Evolutionary conservation across 2,888 invertebrate genomes (phyloP).

Genomic region (Polia nebulosa): DNA sequence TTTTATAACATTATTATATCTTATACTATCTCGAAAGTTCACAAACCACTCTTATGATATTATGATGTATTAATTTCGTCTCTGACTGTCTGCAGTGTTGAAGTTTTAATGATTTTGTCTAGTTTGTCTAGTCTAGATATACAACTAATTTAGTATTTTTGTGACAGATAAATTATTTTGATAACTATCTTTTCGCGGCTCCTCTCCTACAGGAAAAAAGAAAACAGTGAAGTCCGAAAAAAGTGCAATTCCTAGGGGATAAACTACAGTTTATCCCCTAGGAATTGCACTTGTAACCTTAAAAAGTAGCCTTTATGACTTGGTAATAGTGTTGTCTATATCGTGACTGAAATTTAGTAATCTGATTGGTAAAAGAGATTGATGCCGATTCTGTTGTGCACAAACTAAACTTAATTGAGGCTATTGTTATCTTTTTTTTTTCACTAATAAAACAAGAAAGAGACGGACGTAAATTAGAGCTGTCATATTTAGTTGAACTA

Average conservation of each 20-base stretch:
- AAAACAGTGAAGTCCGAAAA: no score
- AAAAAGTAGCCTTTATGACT: no score
- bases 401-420: no score
- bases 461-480: no score
- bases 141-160: slow-evolving; percentile 1
- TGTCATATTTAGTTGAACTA: no score
- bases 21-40: slow-evolving; percentile 35
- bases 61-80: slow-evolving; percentile 22
- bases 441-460: no score
- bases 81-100: slow-evolving; percentile 2
- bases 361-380: not conserved
- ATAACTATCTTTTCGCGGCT: not conserved
- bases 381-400: no score
- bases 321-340: not conserved
- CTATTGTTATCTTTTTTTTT: no score
- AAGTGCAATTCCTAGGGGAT: no score
- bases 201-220: no score
- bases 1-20: slow-evolving; percentile 42
- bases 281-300: no score
- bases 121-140: slow-evolving; percentile 25
- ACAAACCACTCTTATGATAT: slow-evolving; percentile 23
- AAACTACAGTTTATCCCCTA: no score
- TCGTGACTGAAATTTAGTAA: not conserved
- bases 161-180: not conserved
- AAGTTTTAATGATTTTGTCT: slow-evolving; percentile 34